Conservation (phyloP, 2,888 invertebrate genomes). For the Teleogryllus oceanicus region DNA sequence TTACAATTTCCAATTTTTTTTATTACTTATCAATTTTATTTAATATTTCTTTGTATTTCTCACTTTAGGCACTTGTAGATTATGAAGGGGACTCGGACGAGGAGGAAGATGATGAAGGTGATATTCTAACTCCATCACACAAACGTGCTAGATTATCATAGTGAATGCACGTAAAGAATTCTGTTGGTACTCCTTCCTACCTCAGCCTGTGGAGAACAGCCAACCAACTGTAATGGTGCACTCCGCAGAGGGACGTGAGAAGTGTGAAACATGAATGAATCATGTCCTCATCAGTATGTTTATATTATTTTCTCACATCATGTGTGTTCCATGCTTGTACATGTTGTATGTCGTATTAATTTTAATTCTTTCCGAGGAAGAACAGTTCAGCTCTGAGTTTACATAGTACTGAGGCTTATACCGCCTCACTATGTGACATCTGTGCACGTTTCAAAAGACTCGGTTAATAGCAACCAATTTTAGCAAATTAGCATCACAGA, state of each 20-base stretch:
- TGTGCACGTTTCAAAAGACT: background rate
- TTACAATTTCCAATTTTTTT: background rate
- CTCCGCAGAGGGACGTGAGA: background rate
- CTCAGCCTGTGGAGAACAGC: background rate
- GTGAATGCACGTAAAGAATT: slow-evolving; percentile 45
- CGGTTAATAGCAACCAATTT: slow-evolving; percentile 6
- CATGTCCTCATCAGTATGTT: background rate
- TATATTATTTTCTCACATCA: background rate
- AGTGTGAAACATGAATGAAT: background rate
- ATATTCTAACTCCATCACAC: slow-evolving; percentile 55
- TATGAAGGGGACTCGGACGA: slow-evolving; percentile 98
- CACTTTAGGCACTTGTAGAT: slow-evolving; percentile 80
- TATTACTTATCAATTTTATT: background rate
- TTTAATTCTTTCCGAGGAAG: background rate
- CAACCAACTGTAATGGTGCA: background rate
- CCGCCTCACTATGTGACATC: background rate
- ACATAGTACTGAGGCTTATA: too few relatives aligned
- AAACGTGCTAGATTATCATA: slow-evolving; percentile 76
- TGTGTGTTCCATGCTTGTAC: slow-evolving; percentile 5
- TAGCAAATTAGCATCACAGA: background rate
- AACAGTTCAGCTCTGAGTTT: background rate
- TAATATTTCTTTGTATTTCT: background rate
- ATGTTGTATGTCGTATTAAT: background rate
- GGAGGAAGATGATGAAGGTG: slow-evolving; percentile 65
- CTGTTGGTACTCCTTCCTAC: slow-evolving; percentile 19